Evolutionary conservation across 1,140 invertebrate species (phyloP).

Genomic region (Hormaphis cornu): DNA sequence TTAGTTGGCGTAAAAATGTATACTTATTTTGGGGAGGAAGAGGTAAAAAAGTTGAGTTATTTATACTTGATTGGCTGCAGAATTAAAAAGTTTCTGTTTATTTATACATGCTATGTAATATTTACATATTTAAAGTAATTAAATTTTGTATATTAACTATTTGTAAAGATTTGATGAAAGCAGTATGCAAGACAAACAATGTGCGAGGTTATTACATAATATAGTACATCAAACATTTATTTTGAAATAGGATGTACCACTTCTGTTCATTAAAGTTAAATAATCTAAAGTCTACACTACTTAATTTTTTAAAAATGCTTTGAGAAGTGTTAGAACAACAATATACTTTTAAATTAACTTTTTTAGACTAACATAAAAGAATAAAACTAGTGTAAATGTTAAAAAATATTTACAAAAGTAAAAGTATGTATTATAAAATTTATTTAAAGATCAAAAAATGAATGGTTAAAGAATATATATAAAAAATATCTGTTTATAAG

Average conservation of each 20-base stretch:
- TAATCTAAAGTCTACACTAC: background rate
- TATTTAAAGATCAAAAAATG: background rate
- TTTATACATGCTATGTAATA: background rate
- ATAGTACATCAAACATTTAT: background rate
- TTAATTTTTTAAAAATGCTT: background rate
- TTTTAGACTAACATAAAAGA: background rate
- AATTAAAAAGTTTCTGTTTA: background rate
- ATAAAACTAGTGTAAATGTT: conserved; percentile 1
- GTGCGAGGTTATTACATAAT: background rate
- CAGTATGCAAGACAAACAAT: background rate
- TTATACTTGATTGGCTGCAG: background rate
- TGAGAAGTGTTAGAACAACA: background rate
- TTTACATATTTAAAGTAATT: background rate
- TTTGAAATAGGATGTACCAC: background rate
- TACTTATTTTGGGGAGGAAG: background rate
- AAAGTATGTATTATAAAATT: background rate
- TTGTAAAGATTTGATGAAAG: background rate
- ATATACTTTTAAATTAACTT: background rate
- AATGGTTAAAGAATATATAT: background rate
- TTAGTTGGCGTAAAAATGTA: conserved; percentile 5
- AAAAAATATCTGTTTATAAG: background rate
- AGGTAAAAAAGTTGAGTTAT: background rate
- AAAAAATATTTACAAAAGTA: conserved; percentile 12
- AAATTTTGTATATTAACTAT: background rate
- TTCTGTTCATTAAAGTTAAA: background rate